These are phyloP conservation scores for Lasioglossum figueresi DNA, from an alignment of 2,888 invertebrate species.

Conservation along the genomic window DNA sequence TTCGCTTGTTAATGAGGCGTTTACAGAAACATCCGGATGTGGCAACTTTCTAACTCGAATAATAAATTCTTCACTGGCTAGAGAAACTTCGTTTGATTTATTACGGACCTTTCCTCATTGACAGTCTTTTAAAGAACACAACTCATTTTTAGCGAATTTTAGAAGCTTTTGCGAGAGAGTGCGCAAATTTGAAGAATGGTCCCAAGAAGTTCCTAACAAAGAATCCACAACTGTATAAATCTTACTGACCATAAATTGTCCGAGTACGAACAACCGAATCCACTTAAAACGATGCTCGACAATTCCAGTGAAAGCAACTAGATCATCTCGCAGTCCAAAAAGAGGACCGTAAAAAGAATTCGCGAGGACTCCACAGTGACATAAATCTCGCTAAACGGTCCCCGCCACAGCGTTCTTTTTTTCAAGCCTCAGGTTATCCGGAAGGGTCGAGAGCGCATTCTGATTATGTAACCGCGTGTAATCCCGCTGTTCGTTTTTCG, in stretches of 20 bases:
- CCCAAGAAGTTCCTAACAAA: not conserved
- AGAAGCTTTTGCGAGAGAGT: not conserved
- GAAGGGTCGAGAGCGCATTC: not conserved
- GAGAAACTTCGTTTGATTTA: not conserved
- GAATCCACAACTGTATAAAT: not conserved
- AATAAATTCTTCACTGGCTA: not conserved
- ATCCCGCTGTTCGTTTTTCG: not conserved
- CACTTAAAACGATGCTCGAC: not conserved
- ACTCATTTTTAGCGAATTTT: not conserved
- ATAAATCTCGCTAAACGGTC: constrained; percentile 1
- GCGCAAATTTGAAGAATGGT: not conserved
- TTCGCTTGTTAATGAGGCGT: not conserved
- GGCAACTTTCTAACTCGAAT: not conserved
- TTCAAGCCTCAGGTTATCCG: not conserved
- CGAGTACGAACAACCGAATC: not conserved
- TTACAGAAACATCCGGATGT: not conserved
- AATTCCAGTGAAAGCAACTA: not conserved
- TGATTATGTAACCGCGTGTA: constrained; percentile 20
- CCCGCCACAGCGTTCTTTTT: not conserved
- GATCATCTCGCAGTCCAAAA: not conserved
- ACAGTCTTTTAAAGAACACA: not conserved
- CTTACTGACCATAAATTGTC: not conserved
- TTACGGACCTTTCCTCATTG: not conserved
- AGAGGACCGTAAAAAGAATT: not conserved
- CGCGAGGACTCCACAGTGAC: not conserved